Percentiles rank a stretch among this genome's conserved stretches.
Conservation (phyloP, 2,888 invertebrate genomes). For the Periphyllus acericola region DNA sequence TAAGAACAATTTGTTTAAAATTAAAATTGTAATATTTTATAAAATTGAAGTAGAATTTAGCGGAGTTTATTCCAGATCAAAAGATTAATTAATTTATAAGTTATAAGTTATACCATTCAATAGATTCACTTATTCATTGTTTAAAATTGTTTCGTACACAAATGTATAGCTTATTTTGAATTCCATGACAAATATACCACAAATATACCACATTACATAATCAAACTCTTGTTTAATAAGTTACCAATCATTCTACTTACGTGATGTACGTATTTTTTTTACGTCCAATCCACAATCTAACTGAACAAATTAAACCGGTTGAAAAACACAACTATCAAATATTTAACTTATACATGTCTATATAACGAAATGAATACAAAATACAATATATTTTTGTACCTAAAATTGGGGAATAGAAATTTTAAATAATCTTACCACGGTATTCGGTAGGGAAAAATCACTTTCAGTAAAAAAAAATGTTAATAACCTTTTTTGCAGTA, state of each 20-base stretch:
- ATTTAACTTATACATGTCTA: not conserved
- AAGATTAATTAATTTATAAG: not conserved
- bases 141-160: no score
- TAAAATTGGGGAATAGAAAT: not conserved
- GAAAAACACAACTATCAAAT: conserved; percentile 20
- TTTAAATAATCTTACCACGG: not conserved
- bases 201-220: not conserved
- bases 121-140: no score
- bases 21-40: no score
- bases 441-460: not conserved
- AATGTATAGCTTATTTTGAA: no score
- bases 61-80: not conserved
- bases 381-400: no score
- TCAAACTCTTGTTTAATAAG: not conserved
- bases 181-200: not conserved
- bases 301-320: not conserved
- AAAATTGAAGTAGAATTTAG: not conserved
- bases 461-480: not conserved
- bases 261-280: not conserved
- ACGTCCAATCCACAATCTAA: not conserved
- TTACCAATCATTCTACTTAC: not conserved
- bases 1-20: no score
- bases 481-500: no score
- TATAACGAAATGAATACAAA: not conserved
- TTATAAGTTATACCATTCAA: not conserved